These are phyloP conservation scores for Grapholita molesta DNA, from an alignment of 1,140 invertebrate species.

Conservation along the genomic window DNA sequence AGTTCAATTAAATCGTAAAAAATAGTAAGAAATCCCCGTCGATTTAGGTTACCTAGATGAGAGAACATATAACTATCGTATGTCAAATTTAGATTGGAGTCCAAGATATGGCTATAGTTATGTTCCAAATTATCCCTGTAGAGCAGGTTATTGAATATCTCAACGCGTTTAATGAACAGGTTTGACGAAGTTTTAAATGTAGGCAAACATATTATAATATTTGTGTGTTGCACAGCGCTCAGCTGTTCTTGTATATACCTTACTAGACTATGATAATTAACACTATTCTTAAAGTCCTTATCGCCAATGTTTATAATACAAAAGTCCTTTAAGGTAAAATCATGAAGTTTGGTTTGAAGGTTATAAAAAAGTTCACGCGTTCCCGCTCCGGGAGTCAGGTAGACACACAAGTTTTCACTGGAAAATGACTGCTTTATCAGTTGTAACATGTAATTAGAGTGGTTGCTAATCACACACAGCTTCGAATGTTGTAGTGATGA, in stretches of 20 bases:
- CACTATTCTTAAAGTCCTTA: background rate
- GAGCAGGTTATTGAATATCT: background rate
- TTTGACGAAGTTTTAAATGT: background rate
- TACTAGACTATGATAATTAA: too few species aligned
- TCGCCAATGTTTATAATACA: background rate
- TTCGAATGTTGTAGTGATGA: too few species aligned
- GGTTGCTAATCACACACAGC: background rate
- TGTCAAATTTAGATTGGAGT: background rate
- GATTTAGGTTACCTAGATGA: too few species aligned
- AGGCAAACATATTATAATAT: background rate
- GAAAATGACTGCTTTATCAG: too few species aligned
- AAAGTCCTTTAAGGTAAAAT: background rate
- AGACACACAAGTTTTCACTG: too few species aligned
- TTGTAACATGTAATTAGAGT: too few species aligned
- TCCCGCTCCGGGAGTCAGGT: background rate
- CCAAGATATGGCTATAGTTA: background rate
- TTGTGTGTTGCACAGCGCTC: too few species aligned
- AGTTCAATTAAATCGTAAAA: too few species aligned
- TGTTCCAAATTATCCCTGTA: background rate
- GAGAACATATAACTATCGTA: background rate
- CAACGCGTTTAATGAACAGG: background rate
- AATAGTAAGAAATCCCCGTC: too few species aligned
- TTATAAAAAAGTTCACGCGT: too few species aligned
- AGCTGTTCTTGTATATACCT: too few species aligned
- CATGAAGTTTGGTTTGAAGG: too few species aligned